Base-by-base conservation (phyloP, 2,113 vertebrate genomes). In the Monopterus albus region DNA sequence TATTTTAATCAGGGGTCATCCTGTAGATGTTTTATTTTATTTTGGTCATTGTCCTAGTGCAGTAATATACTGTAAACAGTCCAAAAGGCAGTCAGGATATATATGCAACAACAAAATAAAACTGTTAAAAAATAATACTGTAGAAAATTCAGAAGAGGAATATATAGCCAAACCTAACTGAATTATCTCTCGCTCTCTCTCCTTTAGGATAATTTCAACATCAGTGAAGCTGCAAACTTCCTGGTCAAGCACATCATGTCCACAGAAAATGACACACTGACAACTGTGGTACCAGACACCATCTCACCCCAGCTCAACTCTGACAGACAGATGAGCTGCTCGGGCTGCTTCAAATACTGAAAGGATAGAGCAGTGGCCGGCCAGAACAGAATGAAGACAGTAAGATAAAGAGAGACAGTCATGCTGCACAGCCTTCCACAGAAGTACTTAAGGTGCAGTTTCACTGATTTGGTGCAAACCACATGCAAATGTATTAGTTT, bases 221-320 rank as follows among this genome's bases (percentile, higher is more conserved):
- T 99, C 42, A 92, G 91, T 0, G 96, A 98, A 86, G 98, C 97
- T 26, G 95, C 96, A 64, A 95, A 95, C 87, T 96, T 96, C 88
- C 89, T 99, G 75, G 97, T 98, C 82, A 98, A 96, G 78, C 96
- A 99, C 83, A 98, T 99, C 66, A 96, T 99, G 79, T 95, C 96
- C 17, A 96, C 92, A 1, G 96, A 98, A 84, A 95, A 93, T 18
- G 95, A 97, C 79, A 92, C 96, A 63, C 85, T 95, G 84, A 95
- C 95, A 72, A 89, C 92, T 0, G 78, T 94, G 18, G 88, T 95
- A 39, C 91, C 95, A 0, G 96, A 97, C 82, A 89, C 95, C 46
- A 87, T 99, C 86, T 96, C 95, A 12, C 97, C 96, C 3, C 94
- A 95, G 42, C 90, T 96, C 52, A 68, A 93, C 65, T 86, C 95